Evolutionary conservation across 2,113 vertebrate species (phyloP).

Genomic region (Mellivora capensis): DNA sequence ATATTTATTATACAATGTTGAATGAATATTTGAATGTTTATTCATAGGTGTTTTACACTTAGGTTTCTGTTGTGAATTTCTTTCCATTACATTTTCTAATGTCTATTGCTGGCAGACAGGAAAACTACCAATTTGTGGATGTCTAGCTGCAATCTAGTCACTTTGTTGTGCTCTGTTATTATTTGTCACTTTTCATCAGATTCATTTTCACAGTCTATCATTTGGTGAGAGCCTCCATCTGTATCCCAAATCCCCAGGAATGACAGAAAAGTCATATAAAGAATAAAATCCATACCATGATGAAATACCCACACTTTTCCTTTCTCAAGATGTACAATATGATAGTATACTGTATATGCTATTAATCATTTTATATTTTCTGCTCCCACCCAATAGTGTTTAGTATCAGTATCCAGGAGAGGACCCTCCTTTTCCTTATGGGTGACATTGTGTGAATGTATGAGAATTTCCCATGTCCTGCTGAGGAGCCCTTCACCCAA

Average conservation of each 20-base stretch:
- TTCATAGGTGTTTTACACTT: background rate
- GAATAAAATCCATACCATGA: background rate
- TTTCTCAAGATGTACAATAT: background rate
- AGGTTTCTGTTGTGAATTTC: background rate
- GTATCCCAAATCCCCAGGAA: background rate
- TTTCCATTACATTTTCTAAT: background rate
- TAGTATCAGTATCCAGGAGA: background rate
- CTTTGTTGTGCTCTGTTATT: background rate
- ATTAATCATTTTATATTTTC: background rate
- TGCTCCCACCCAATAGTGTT: background rate
- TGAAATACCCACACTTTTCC: background rate
- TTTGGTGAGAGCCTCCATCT: background rate
- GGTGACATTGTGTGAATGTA: background rate
- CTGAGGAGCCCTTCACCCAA: background rate
- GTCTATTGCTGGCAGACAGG: background rate
- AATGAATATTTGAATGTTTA: background rate
- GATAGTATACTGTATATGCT: background rate
- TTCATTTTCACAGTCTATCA: background rate
- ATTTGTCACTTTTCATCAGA: background rate
- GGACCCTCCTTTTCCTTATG: background rate
- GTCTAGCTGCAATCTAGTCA: slow-evolving; percentile 6
- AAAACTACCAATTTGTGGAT: background rate
- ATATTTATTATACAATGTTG: background rate
- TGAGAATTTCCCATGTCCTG: background rate
- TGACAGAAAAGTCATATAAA: background rate